These are phyloP conservation scores for Pollicipes pollicipes DNA, from an alignment of 1,140 invertebrate species.

Conservation along the genomic window DNA sequence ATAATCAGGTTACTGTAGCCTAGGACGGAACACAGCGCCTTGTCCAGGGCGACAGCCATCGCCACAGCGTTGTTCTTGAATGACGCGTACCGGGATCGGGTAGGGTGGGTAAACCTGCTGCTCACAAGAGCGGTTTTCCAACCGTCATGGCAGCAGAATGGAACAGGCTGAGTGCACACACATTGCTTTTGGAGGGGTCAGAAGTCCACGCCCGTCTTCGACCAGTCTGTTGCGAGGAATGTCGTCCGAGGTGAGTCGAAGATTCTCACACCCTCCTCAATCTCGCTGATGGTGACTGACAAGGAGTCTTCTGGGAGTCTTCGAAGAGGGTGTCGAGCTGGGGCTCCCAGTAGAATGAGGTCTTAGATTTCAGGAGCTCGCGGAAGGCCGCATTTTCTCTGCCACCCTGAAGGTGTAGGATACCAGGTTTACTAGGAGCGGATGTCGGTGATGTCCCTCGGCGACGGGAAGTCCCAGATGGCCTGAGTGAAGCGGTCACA, in stretches of 20 bases:
- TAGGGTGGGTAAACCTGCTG: neutral
- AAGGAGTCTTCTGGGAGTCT: too few species aligned
- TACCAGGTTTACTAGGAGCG: constrained; percentile 3
- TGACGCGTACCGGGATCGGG: constrained; percentile 4
- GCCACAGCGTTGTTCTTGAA: constrained; percentile 5
- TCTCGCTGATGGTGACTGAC: constrained; percentile 4
- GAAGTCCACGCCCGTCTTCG: constrained; percentile 7
- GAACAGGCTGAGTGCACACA: neutral
- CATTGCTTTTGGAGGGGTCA: constrained; percentile 7
- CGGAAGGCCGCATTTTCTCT: neutral
- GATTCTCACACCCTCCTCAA: constrained; percentile 7
- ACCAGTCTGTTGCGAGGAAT: constrained; percentile 11
- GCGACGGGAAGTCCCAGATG: neutral
- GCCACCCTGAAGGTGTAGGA: neutral
- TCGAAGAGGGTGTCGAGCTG: too few species aligned
- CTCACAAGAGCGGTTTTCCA: constrained; percentile 6
- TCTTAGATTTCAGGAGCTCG: neutral
- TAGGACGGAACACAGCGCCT: constrained; percentile 1
- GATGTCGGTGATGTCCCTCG: too few species aligned
- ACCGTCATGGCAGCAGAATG: constrained; percentile 5
- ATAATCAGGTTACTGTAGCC: constrained; percentile 6
- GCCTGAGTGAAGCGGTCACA: neutral
- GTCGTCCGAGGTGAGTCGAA: constrained; percentile 6
- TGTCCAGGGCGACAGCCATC: constrained; percentile 8
- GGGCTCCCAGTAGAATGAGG: too few species aligned